Conservation (phyloP, 2,113 vertebrate species). For the Sorex fumeus region DNA sequence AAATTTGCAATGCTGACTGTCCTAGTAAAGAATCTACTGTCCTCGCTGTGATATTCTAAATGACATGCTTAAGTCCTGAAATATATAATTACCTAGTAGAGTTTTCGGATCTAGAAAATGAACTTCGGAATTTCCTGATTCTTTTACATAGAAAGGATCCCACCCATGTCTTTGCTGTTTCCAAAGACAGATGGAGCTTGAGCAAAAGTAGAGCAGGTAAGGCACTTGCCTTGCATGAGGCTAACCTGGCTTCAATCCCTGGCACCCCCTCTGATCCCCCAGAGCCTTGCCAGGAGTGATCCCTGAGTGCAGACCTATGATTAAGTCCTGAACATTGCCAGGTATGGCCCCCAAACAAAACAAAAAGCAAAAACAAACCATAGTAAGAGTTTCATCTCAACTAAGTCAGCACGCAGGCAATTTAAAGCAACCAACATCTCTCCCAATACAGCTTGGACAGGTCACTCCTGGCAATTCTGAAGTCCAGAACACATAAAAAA, state of each 20-base stretch:
- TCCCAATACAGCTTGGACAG: neutral
- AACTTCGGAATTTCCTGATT: slow-evolving; percentile 11
- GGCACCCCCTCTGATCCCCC: too few species aligned
- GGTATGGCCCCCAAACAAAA: too few species aligned
- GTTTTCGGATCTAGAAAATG: slow-evolving; percentile 1
- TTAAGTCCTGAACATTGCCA: too few species aligned
- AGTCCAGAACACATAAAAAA: neutral
- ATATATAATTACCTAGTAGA: neutral
- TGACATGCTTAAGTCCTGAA: slow-evolving; percentile 12
- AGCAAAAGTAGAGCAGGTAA: too few species aligned
- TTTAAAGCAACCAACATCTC: neutral
- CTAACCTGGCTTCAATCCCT: too few species aligned
- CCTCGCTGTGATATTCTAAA: slow-evolving; percentile 4
- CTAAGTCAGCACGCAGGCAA: neutral
- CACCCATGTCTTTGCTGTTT: neutral
- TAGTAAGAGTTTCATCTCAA: neutral
- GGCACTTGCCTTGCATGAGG: too few species aligned
- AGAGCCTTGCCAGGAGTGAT: too few species aligned
- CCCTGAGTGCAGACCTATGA: too few species aligned
- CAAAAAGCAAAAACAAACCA: too few species aligned
- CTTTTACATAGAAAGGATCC: neutral
- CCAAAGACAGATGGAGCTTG: too few species aligned
- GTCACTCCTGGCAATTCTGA: neutral
- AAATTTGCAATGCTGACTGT: neutral
- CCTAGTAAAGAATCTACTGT: slow-evolving; percentile 8